Base-by-base conservation (phyloP, 2,888 invertebrate species). In the Acleris laterana region DNA sequence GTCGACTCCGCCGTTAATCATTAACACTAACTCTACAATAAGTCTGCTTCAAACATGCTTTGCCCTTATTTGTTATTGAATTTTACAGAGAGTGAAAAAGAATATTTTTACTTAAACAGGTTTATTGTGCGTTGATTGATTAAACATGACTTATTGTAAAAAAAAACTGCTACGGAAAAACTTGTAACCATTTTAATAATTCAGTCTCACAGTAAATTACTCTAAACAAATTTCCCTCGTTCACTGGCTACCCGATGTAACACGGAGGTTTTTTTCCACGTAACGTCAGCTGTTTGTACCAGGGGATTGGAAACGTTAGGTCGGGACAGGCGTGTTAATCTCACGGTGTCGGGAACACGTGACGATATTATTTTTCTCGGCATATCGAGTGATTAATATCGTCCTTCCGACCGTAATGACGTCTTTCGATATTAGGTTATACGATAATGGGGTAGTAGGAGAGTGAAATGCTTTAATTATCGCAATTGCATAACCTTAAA, bases 381-480 rank as follows among this genome's bases (percentile, higher is more conserved):
- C 82, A 86, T 87, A 88, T 89, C 80, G 76, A 81, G 82, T 89
- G 90, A 92, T 92, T 91, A 92, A 91, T 92, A 91, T 88, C 87
- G 81, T 83, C 84, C 85, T 88, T 89, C 82, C 82, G 82, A 86
- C 77, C 79, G 76, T 85, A 87, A 87, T 84, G 85, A 83, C 86
- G 82, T 76, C 77, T 79, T 72, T 80, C 82, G 78, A 82, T 87
- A 84, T 84, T 42, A 49, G 62, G 38, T 55, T 65, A 79, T 76
- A 71, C 72, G 71, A 77, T 82, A 81, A 83, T 81, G 77, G 80
- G 81, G 84, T 82, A 79, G 82, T 82, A 72, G 78, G 71, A 70
- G 66, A 70, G 72, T 68, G 68, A 74, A 70, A 74, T 70, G 72
- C 74, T 74, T 71, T 78, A 77, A 76, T 78, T 77, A 76, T 72